phyloP scores from a whole-genome alignment of 2,888 invertebrate species.

The Chymomyza procnemis region DNA sequence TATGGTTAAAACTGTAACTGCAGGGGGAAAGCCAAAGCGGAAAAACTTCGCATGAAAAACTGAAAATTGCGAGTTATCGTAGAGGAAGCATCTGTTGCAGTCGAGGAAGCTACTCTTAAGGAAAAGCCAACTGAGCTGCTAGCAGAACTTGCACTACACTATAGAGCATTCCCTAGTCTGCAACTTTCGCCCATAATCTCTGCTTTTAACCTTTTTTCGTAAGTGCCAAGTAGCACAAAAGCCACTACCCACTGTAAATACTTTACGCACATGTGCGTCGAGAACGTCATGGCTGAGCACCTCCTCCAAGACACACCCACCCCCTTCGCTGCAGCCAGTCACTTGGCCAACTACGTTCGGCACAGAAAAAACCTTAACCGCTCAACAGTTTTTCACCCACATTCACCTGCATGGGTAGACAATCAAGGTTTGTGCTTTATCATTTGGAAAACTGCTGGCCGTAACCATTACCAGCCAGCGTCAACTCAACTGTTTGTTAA shows the following conservation, averaged over 20 bases:
- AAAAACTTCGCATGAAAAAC: too few species aligned
- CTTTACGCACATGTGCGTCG: slow-evolving; percentile 38
- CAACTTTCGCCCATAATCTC: background rate
- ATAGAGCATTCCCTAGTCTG: background rate
- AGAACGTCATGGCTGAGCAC: slow-evolving; percentile 48
- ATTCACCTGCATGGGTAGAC: slow-evolving; percentile 14
- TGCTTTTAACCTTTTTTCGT: background rate
- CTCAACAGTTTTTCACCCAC: slow-evolving; percentile 4
- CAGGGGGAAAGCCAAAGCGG: too few species aligned
- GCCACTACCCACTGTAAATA: background rate
- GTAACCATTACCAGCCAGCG: background rate
- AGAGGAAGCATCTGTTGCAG: too few species aligned
- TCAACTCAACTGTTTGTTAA: background rate
- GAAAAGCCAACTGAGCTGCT: too few species aligned
- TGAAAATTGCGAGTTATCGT: too few species aligned
- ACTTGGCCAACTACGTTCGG: background rate
- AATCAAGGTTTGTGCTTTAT: slow-evolving; percentile 12
- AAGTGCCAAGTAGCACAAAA: background rate
- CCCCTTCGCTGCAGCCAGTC: background rate
- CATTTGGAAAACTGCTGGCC: slow-evolving; percentile 13
- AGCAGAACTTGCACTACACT: background rate
- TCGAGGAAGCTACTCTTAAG: too few species aligned
- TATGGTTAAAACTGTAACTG: too few species aligned
- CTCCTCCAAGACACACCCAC: slow-evolving; percentile 18
- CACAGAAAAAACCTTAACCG: background rate